phyloP scores from a whole-genome alignment of 2,113 vertebrate genomes.

The Phylloscopus whistleri region DNA sequence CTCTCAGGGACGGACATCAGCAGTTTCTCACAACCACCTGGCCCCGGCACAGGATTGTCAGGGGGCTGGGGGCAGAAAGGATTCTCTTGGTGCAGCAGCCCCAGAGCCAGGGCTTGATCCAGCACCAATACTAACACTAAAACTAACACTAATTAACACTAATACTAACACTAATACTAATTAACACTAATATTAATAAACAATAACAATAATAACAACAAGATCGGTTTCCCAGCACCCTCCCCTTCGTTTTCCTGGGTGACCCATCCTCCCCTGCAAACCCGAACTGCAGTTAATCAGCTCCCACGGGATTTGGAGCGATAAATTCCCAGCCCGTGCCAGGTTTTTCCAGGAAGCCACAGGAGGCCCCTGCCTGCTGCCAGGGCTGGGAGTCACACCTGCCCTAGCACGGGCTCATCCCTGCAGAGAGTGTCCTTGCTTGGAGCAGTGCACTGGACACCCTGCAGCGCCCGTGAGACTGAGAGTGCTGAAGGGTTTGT shows the following conservation, averaged over 20 bases:
- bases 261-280: background rate
- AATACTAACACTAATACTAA: no score
- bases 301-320: background rate
- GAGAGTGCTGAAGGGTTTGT: background rate
- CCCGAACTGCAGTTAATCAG: background rate
- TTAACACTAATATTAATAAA: background rate
- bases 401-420: rapidly evolving
- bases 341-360: background rate
- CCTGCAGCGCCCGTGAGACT: background rate
- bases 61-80: background rate
- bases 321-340: background rate
- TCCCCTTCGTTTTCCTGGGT: background rate
- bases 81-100: background rate
- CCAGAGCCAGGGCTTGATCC: background rate
- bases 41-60: background rate
- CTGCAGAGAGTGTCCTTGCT: background rate
- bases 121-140: background rate
- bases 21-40: background rate
- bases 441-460: rapidly evolving
- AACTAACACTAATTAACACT: no score
- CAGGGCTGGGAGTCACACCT: background rate
- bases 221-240: background rate
- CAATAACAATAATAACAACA: background rate
- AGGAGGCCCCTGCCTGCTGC: rapidly evolving
- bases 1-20: background rate